A percentile compares a stretch with the other conserved stretches of the same genome.
These are phyloP conservation scores for Pleuronectes platessa DNA, from an alignment of 2,113 vertebrate genomes.

Conservation along the genomic window DNA sequence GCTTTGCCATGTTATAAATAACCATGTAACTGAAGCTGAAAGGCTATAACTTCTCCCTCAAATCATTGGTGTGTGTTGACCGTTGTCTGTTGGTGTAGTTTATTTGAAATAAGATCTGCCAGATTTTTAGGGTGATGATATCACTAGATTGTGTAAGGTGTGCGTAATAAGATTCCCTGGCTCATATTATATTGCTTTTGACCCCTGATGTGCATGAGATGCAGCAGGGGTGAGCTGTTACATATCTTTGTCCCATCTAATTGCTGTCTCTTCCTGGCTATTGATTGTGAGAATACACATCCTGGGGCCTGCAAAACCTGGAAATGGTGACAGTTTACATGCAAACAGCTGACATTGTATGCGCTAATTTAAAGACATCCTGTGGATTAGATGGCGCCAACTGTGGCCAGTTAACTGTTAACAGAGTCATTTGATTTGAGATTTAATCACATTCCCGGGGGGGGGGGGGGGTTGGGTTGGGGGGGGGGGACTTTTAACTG, in stretches of 20 bases:
- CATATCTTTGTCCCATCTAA: conserved; percentile 52
- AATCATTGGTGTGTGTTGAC: conserved; percentile 29
- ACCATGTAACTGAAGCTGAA: conserved; percentile 15
- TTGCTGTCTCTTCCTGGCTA: conserved; percentile 38
- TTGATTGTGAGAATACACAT: conserved; percentile 68
- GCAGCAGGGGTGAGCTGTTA: conserved; percentile 1
- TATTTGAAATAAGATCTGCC: conserved; percentile 50
- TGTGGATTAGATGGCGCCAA: conserved; percentile 62
- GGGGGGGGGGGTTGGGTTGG: too few relatives aligned
- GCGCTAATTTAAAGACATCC: conserved; percentile 60
- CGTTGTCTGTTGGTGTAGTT: conserved; percentile 8
- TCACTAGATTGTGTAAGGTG: conserved; percentile 42
- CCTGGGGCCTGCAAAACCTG: conserved; percentile 46
- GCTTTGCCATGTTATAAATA: conserved; percentile 1
- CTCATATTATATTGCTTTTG: conserved; percentile 56
- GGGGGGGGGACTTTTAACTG: conserved; percentile 38
- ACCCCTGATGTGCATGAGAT: conserved; percentile 28
- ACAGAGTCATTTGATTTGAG: conserved; percentile 45
- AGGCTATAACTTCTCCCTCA: conserved; percentile 16
- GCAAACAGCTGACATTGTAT: conserved; percentile 68
- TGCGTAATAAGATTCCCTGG: conserved; percentile 46
- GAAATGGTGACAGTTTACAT: conserved; percentile 57
- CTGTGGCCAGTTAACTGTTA: conserved; percentile 49
- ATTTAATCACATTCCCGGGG: conserved; percentile 51
- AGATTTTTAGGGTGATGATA: conserved; percentile 47